Evolutionary conservation across 1,140 invertebrate species (phyloP), one percentile per base, ranked within the genome.

Genomic region (Araneus ventricosus): DNA sequence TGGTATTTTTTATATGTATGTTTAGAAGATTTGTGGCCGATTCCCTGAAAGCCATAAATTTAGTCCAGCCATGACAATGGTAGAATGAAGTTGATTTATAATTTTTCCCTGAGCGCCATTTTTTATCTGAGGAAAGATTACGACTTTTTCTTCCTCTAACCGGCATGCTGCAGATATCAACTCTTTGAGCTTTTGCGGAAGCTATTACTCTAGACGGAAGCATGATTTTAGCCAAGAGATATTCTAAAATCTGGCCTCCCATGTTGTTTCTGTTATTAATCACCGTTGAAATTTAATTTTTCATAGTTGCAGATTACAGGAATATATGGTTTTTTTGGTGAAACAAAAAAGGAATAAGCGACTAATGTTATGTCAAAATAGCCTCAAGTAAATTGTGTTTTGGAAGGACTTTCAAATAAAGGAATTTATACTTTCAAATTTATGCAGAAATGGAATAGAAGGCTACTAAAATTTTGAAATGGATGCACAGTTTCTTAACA

Each of bases 21-120:
- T 57, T 89, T 52, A 89, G 67, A 89, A 89, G 88, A 89, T 89
- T 89, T 89, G 88, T 89, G 88, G 41, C 45, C 61, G 63, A 75
- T 52, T 41, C 88, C 39, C 39, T 39, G 61, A 89, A 75, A 89
- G 63, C 24, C 61, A 89, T 89, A 89, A 89, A 89, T 89, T 79
- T 57, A 89, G 70, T 30, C 61, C 30, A 89, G 39, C 61, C n/a
- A 89, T 89, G 67, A 89, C 88, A 89, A 89, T 89, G 45, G 88
- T 30, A 89, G 61, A 89, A 89, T 89, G 88, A 89, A 89, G 88
- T 79, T 89, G 88, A 89, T 89, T 79, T 89, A 89, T 89, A 88
- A 88, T 75, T 89, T 89, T 89, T 52, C 70, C 41, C 61, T 57
- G 59, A 37, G 41, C 70, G 63, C 45, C 41, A 67, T 89, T 89